These are phyloP conservation scores for Zeus faber DNA, from an alignment of 2,113 vertebrate genomes.

Conservation along the genomic window DNA sequence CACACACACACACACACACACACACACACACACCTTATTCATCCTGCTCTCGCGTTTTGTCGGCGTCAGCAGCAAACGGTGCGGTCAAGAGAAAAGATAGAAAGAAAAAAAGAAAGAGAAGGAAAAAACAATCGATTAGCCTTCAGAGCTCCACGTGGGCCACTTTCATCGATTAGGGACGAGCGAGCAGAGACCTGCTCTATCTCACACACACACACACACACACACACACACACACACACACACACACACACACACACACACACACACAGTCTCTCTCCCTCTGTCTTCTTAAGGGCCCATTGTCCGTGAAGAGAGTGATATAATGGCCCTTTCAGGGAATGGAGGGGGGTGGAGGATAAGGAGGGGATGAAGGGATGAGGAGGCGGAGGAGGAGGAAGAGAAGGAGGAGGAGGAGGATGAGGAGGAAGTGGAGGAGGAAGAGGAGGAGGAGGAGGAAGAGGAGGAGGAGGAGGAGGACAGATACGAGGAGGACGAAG, in stretches of 20 bases:
- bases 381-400: slow-evolving; percentile 48
- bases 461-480: slow-evolving; percentile 50
- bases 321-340: slow-evolving; percentile 77
- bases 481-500: too few relatives aligned
- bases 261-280: slow-evolving; percentile 20
- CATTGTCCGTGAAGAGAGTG: slow-evolving; percentile 78
- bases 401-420: slow-evolving; percentile 57
- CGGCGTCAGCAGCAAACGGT: slow-evolving; percentile 81
- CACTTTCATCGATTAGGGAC: slow-evolving; percentile 76
- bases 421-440: slow-evolving; percentile 48
- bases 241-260: slow-evolving; percentile 21
- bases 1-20: slow-evolving; percentile 14
- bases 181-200: slow-evolving; percentile 61
- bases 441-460: too few relatives aligned
- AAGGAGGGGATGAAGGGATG: slow-evolving; percentile 54
- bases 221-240: slow-evolving; percentile 19
- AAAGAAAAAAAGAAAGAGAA: slow-evolving; percentile 11
- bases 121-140: slow-evolving; percentile 76
- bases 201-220: slow-evolving; percentile 24
- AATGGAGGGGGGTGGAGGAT: slow-evolving; percentile 49
- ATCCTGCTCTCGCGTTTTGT: slow-evolving; percentile 62
- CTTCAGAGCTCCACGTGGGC: slow-evolving; percentile 78
- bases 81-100: slow-evolving; percentile 62
- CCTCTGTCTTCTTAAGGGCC: slow-evolving; percentile 64
- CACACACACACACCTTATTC: slow-evolving; percentile 36